Evolutionary conservation across 2,888 invertebrate genomes (phyloP), one percentile per base, ranked within the genome.

Genomic region (Nomada lathburiana): DNA sequence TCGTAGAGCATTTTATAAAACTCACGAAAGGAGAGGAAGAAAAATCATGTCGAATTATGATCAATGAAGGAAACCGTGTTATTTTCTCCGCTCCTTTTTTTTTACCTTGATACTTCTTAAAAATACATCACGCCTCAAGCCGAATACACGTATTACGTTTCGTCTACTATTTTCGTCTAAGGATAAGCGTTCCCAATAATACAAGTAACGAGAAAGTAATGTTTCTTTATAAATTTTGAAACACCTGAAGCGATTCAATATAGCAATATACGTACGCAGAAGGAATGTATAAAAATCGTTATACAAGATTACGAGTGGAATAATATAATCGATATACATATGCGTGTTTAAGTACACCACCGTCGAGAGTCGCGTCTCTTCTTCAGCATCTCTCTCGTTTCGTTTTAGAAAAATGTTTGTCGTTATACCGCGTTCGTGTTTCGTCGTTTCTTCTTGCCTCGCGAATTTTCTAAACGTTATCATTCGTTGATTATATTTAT

Each of bases 231-330:
- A 36, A 71, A 71, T 60, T 71, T 71, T 18, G 60, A 62, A 50
- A 36, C 57, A 13, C 29, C 50, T 36, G 29, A 70, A 47, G 60
- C 70, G 52, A 59, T 47, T 47, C 16, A 13, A 47, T 55, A 57
- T 55, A 57, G 57, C 57, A 29, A 55, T 55, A 55, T 13, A 69
- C 23, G 23, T 50, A 50, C 59, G 70, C 70, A 47, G 70, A 23
- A 44, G 20, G 57, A 52, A 52, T 69, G 77, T 79, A 79, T 70
- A 77, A 76, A 69, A 79, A 76, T 79, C 59, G 69, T 69, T 52
- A 29, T 52, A 50, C 36, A 5, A 7, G 77, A 57, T 76, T 76
- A 79, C 29, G 69, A 42, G 69, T 63, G 63, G 63, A 57, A 29
- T 57, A 69, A 69, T 79, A n/a, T 44, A 42, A 55, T 77, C 47